Conservation (phyloP, 2,797 vertebrate species). For the Liparis tanakae region DNA sequence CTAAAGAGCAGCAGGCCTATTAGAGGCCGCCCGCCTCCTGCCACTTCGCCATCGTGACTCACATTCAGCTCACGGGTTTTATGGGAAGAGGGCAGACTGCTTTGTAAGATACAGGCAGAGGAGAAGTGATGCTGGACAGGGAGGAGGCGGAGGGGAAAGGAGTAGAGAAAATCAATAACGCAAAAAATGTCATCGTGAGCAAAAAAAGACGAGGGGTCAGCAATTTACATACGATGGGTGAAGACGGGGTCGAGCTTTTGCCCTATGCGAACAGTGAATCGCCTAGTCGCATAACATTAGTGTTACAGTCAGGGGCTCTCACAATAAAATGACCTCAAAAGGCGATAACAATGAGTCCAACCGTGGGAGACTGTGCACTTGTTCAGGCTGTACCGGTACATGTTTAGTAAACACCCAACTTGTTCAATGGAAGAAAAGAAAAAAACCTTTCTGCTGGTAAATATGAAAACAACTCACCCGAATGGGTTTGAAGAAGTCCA, state of each 20-base stretch:
- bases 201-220: not conserved
- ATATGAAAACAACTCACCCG: constrained; percentile 78
- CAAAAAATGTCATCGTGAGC: not conserved
- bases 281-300: constrained; percentile 5
- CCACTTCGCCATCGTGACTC: constrained; percentile 34
- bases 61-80: constrained; percentile 47
- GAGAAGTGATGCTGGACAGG: constrained; percentile 4
- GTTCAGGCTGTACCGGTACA: not conserved
- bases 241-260: not conserved
- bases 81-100: constrained; percentile 26
- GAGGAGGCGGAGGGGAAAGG: not conserved
- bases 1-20: not conserved
- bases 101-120: constrained; percentile 19
- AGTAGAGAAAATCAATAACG: constrained; percentile 2
- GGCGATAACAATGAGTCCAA: not conserved
- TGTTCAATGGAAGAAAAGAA: not conserved
- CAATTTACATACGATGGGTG: constrained; percentile 1
- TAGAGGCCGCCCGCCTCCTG: constrained; percentile 17
- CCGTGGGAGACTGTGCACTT: not conserved
- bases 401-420: not conserved
- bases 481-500: constrained; percentile 92
- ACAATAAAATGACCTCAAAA: constrained; percentile 11
- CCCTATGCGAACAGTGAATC: not conserved
- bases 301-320: not conserved
- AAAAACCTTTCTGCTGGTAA: not conserved